phyloP scores from a whole-genome alignment of 2,113 vertebrate species.

The Tamias sibiricus region DNA sequence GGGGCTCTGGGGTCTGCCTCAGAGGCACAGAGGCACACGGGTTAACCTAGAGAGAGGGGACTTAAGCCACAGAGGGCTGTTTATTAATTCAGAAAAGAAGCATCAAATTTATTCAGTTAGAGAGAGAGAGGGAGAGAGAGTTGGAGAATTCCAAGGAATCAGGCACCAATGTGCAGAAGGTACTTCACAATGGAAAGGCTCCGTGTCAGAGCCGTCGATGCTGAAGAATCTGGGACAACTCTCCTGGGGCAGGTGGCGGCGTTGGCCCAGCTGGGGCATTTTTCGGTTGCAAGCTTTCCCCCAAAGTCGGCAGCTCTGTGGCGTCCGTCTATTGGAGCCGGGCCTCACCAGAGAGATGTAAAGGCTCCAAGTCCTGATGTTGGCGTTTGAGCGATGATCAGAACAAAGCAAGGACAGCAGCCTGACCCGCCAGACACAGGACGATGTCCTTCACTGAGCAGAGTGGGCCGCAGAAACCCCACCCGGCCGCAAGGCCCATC shows the following conservation, averaged over 20 bases:
- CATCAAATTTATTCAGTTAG: no score
- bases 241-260: neutral
- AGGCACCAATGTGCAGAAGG: rapidly evolving
- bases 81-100: no score
- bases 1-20: no score
- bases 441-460: neutral
- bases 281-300: neutral
- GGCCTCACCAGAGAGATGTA: neutral
- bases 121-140: neutral
- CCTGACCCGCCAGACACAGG: neutral
- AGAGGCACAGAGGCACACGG: no score
- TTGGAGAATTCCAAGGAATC: no score
- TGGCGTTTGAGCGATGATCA: neutral
- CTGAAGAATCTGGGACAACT: rapidly evolving
- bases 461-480: rapidly evolving
- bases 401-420: neutral
- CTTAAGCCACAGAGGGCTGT: no score
- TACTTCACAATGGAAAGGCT: neutral
- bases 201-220: no score
- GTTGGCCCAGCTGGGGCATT: neutral
- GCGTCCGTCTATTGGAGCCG: neutral
- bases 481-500: neutral
- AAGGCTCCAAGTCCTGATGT: neutral
- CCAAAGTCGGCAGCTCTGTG: neutral
- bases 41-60: no score